Conservation (phyloP, 1,140 invertebrate species). For the Panagrolaimus sp. region DNA sequence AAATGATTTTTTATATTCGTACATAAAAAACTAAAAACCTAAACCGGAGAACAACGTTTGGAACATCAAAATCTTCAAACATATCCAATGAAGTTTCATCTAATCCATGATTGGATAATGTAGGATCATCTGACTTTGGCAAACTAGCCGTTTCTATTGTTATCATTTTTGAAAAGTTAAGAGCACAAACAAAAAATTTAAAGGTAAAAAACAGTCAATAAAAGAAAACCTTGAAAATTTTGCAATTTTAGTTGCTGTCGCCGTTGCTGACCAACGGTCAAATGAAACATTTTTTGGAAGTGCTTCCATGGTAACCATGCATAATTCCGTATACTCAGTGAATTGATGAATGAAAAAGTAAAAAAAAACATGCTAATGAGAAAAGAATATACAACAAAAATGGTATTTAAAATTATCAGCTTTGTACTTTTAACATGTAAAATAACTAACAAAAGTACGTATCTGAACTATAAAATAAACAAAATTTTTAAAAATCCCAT, state of each 20-base stretch:
- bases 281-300: neutral
- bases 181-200: neutral
- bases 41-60: constrained; percentile 28
- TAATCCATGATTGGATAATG: neutral
- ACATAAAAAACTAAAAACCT: no score
- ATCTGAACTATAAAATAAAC: no score
- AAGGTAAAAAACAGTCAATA: neutral
- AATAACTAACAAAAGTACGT: no score
- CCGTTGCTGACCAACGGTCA: neutral
- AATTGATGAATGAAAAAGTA: no score
- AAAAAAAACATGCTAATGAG: no score
- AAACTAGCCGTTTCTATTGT: neutral
- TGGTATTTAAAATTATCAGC: no score
- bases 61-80: constrained; percentile 21
- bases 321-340: neutral
- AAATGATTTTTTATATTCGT: no score
- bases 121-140: neutral
- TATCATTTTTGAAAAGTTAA: neutral
- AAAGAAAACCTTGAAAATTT: neutral
- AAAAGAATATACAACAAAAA: no score
- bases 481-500: no score
- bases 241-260: neutral
- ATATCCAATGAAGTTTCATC: constrained; percentile 27
- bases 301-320: constrained; percentile 4
- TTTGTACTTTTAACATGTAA: no score